phyloP scores from a whole-genome alignment of 2,888 invertebrate species.

The Apoda limacodes region DNA sequence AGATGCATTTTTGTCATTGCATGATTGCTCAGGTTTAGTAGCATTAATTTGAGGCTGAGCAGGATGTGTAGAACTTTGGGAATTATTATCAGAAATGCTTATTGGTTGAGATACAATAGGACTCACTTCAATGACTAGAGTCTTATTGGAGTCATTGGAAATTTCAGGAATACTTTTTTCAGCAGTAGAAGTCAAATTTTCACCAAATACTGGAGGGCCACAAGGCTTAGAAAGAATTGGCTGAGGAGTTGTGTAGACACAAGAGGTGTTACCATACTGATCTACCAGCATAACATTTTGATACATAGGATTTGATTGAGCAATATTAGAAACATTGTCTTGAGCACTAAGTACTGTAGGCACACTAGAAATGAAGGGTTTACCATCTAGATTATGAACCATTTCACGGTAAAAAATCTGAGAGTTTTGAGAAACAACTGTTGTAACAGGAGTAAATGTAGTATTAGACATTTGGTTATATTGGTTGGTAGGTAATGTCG shows the following conservation, averaged over 20 bases:
- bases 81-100: slow-evolving; percentile 17
- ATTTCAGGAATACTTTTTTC: slow-evolving; percentile 31
- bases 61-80: slow-evolving; percentile 19
- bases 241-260: slow-evolving; percentile 51
- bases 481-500: slow-evolving; percentile 36
- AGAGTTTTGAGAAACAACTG: slow-evolving; percentile 58
- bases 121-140: slow-evolving; percentile 54
- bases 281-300: slow-evolving; percentile 64
- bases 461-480: slow-evolving; percentile 40
- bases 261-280: slow-evolving; percentile 55
- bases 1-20: too few species aligned
- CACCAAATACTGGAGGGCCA: slow-evolving; percentile 34
- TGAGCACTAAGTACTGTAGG: slow-evolving; percentile 41
- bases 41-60: slow-evolving; percentile 11
- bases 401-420: slow-evolving; percentile 63
- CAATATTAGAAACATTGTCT: slow-evolving; percentile 46
- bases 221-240: slow-evolving; percentile 39
- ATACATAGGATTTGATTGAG: slow-evolving; percentile 52
- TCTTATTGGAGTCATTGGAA: slow-evolving; percentile 40
- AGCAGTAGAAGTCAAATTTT: slow-evolving; percentile 24
- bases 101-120: slow-evolving; percentile 33
- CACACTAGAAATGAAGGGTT: slow-evolving; percentile 49
- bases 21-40: slow-evolving; percentile 16
- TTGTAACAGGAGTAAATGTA: slow-evolving; percentile 47
- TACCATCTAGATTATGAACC: slow-evolving; percentile 57